Evolutionary conservation across 2,797 vertebrate species (phyloP).

Genomic region (Enteromius fasciolatus): DNA sequence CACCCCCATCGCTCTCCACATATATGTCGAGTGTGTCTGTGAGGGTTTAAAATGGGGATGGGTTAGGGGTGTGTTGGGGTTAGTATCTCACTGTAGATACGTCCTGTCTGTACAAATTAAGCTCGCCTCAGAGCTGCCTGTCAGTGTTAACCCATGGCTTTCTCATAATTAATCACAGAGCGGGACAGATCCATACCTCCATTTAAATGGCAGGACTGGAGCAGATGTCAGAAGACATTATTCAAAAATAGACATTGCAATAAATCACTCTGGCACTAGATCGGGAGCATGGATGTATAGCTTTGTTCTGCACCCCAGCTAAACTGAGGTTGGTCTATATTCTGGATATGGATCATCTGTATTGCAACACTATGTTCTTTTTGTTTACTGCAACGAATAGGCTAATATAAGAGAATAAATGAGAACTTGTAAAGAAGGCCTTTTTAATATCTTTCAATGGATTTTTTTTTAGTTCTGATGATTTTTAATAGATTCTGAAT

Average conservation of each 20-base stretch:
- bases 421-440: background rate
- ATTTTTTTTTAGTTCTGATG: background rate
- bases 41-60: constrained; percentile 50
- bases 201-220: constrained; percentile 60
- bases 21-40: constrained; percentile 30
- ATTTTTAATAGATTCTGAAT: background rate
- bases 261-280: constrained; percentile 55
- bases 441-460: background rate
- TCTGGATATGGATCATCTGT: background rate
- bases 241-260: constrained; percentile 54
- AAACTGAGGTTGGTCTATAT: background rate
- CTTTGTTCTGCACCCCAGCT: constrained; percentile 4
- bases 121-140: constrained; percentile 46
- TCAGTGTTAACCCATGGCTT: constrained; percentile 66
- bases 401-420: background rate
- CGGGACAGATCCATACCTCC: constrained; percentile 67
- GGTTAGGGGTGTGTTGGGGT: background rate
- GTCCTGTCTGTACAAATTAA: constrained; percentile 49
- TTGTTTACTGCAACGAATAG: background rate
- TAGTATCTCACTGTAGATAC: constrained; percentile 42
- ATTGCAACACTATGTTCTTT: background rate
- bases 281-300: constrained; percentile 44
- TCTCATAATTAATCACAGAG: constrained; percentile 73
- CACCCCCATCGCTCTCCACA: background rate
- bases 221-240: constrained; percentile 57